Evolutionary conservation across 2,888 invertebrate species (phyloP).

Genomic region (Cheilosia urbana): DNA sequence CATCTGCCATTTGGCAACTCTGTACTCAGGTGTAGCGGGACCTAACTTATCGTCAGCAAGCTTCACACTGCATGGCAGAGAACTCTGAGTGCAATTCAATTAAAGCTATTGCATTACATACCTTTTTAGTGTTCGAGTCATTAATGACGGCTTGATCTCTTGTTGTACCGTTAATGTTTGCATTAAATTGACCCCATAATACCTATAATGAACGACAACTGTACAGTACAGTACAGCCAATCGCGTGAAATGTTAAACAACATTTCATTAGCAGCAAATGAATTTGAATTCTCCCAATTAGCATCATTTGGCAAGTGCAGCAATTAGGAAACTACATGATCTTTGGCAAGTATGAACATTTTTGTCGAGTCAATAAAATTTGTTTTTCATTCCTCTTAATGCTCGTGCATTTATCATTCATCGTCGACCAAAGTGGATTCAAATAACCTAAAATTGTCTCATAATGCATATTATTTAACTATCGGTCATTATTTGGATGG

Average conservation of each 20-base stretch:
- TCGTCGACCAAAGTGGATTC: conserved; percentile 27
- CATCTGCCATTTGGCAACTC: no score
- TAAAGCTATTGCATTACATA: no score
- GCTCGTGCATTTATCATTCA: conserved; percentile 26
- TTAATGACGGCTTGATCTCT: no score
- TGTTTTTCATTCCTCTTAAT: conserved; percentile 6
- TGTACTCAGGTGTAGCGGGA: no score
- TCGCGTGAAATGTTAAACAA: conserved; percentile 16
- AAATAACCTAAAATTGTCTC: conserved; percentile 22
- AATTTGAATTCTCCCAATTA: conserved; percentile 35
- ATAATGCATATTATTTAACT: conserved; percentile 5
- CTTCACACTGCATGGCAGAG: not conserved
- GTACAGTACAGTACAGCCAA: not conserved
- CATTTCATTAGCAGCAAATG: conserved; percentile 20
- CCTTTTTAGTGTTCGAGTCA: no score
- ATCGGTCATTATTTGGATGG: not conserved
- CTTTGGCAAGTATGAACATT: conserved; percentile 4
- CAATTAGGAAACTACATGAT: conserved; percentile 18
- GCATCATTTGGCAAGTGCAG: conserved; percentile 40
- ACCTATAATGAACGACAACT: not conserved
- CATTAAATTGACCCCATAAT: not conserved
- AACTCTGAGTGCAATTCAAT: no score
- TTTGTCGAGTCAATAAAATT: no score
- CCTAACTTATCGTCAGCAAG: no score
- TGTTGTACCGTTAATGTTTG: no score